phyloP scores from a whole-genome alignment of 2,888 invertebrate species.

The Masnerella sp. region DNA sequence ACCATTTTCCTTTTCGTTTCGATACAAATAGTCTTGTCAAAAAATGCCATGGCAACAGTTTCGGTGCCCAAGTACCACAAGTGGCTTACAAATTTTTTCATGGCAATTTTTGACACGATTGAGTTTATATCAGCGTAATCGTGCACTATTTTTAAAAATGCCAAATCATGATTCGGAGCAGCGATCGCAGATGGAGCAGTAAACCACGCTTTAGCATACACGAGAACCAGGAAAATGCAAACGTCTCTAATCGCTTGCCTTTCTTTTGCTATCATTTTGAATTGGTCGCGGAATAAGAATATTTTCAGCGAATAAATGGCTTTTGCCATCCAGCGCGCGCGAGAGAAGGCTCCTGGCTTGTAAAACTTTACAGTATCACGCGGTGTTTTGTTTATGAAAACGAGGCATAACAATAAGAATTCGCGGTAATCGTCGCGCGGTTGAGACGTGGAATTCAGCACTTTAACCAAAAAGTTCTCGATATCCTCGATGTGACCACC shows the following conservation, averaged over 20 bases:
- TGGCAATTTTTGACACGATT: conserved; percentile 21
- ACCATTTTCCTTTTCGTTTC: conserved; percentile 43
- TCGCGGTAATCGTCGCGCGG: conserved; percentile 62
- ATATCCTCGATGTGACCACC: conserved; percentile 31
- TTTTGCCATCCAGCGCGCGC: conserved; percentile 66
- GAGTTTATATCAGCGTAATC: conserved; percentile 11
- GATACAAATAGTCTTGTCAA: conserved; percentile 26
- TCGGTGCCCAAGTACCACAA: conserved; percentile 56
- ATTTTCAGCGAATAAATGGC: conserved; percentile 54
- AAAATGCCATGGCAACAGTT: conserved; percentile 46
- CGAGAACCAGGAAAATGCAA: conserved; percentile 22
- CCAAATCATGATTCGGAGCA: conserved; percentile 57
- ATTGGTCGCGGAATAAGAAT: conserved; percentile 61
- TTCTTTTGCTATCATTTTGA: conserved; percentile 56
- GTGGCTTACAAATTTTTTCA: conserved; percentile 32
- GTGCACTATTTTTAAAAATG: conserved; percentile 50
- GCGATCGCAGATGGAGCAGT: conserved; percentile 30
- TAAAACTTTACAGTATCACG: conserved; percentile 56
- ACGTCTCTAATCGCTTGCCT: conserved; percentile 25
- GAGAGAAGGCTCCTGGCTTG: conserved; percentile 63
- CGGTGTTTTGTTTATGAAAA: conserved; percentile 61
- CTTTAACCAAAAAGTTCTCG: conserved; percentile 2
- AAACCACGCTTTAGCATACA: conserved; percentile 8
- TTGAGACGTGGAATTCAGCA: conserved; percentile 31
- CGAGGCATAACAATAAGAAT: conserved; percentile 59